Conservation (phyloP, 2,113 vertebrate genomes). For the Lophura nycthemera region DNA sequence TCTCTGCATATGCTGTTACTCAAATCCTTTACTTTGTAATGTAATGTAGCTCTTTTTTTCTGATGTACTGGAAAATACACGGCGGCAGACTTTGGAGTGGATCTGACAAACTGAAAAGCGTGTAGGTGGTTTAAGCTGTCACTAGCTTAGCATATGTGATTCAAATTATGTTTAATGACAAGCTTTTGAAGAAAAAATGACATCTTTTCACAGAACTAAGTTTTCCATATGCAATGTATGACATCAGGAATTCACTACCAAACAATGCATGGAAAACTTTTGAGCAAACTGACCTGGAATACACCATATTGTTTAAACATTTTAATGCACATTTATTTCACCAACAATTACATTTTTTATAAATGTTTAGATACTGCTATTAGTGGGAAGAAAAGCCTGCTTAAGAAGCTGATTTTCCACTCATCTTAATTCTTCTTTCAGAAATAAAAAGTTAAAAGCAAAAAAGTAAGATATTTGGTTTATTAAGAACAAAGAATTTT, state of each 20-base stretch:
- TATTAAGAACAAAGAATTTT: not conserved
- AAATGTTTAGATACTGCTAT: not conserved
- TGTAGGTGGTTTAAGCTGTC: not conserved
- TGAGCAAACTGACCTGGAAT: not conserved
- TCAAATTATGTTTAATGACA: not conserved
- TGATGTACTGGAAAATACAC: not conserved
- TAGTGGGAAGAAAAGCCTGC: not conserved
- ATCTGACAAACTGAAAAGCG: not conserved
- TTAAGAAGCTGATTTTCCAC: not conserved
- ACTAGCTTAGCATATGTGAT: not conserved
- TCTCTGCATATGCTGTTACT: not conserved
- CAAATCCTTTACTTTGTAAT: not conserved
- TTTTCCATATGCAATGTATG: not conserved
- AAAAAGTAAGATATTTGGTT: not conserved
- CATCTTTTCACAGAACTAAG: not conserved
- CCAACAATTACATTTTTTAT: not conserved
- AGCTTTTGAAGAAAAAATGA: not conserved
- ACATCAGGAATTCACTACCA: not conserved
- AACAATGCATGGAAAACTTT: not conserved
- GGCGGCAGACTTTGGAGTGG: not conserved
- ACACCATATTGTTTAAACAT: not conserved
- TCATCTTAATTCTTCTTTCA: not conserved
- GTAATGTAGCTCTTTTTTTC: rapidly evolving
- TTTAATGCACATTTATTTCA: not conserved
- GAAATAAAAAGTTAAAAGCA: not conserved